These are phyloP conservation scores for Lophochroa leadbeateri DNA, from an alignment of 2,113 vertebrate genomes.

Conservation along the genomic window DNA sequence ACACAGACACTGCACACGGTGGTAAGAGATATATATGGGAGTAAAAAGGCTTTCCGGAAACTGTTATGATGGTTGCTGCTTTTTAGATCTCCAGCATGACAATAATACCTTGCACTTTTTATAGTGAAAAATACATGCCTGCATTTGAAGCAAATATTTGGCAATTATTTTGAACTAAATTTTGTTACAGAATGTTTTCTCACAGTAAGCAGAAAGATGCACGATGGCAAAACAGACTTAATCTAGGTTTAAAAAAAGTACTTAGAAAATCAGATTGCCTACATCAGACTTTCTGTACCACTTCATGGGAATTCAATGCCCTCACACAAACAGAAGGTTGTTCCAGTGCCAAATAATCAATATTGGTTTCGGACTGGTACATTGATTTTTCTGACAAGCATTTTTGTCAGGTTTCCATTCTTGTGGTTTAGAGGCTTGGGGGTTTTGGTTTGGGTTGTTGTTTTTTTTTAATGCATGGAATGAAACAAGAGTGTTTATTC, in stretches of 20 bases:
- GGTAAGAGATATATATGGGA: neutral
- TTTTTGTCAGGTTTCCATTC: neutral
- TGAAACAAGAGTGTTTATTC: neutral
- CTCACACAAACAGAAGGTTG: neutral
- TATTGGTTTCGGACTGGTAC: neutral
- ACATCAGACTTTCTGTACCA: neutral
- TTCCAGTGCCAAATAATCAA: neutral
- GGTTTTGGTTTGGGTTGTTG: too few species aligned
- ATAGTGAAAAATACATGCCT: neutral
- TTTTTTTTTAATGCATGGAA: neutral
- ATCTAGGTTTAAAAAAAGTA: neutral
- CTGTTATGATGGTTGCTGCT: neutral
- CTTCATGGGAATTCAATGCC: neutral
- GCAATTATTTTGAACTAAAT: neutral
- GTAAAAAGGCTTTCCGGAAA: neutral
- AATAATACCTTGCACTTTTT: neutral
- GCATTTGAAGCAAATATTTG: neutral
- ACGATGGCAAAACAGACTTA: neutral
- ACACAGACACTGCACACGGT: neutral
- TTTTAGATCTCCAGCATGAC: neutral
- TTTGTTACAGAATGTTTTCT: neutral
- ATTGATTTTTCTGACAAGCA: neutral
- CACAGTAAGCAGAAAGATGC: neutral
- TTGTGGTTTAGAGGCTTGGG: neutral
- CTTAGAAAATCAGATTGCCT: neutral